Conservation (phyloP, 2,113 vertebrate genomes). For the Poecilia latipinna region DNA sequence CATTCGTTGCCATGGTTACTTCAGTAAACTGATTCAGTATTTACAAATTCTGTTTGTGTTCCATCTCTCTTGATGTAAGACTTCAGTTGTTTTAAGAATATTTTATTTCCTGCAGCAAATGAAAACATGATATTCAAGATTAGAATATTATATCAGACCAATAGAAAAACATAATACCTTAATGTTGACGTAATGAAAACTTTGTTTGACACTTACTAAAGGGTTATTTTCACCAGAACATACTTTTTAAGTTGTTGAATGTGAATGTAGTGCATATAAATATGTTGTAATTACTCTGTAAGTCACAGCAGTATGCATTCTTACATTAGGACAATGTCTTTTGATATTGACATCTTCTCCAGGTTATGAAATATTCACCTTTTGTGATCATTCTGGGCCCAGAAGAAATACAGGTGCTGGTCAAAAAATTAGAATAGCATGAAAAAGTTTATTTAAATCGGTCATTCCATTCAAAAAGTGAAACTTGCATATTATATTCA, state of each 20-base stretch:
- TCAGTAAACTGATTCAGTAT: constrained; percentile 26
- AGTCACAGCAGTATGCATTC: too few relatives aligned
- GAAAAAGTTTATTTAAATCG: too few relatives aligned
- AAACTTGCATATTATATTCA: too few relatives aligned
- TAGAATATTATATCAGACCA: neutral
- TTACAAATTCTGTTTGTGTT: constrained; percentile 18
- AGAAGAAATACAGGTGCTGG: too few relatives aligned
- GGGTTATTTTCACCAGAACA: neutral
- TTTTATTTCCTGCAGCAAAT: neutral
- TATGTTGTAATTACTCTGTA: too few relatives aligned
- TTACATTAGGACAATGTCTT: too few relatives aligned
- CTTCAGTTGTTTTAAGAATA: neutral
- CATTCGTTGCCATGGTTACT: constrained; percentile 44
- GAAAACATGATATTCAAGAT: neutral
- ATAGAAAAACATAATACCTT: neutral
- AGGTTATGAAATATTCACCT: too few relatives aligned
- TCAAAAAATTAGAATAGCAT: too few relatives aligned
- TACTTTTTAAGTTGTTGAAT: neutral
- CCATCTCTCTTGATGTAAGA: neutral
- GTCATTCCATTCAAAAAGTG: too few relatives aligned
- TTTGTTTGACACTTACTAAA: neutral
- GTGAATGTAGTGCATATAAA: neutral
- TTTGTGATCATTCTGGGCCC: too few relatives aligned
- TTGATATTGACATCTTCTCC: too few relatives aligned
- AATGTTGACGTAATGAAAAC: neutral